These are phyloP conservation scores for Opisthocomus hoazin DNA, from an alignment of 2,113 vertebrate genomes.

Conservation along the genomic window DNA sequence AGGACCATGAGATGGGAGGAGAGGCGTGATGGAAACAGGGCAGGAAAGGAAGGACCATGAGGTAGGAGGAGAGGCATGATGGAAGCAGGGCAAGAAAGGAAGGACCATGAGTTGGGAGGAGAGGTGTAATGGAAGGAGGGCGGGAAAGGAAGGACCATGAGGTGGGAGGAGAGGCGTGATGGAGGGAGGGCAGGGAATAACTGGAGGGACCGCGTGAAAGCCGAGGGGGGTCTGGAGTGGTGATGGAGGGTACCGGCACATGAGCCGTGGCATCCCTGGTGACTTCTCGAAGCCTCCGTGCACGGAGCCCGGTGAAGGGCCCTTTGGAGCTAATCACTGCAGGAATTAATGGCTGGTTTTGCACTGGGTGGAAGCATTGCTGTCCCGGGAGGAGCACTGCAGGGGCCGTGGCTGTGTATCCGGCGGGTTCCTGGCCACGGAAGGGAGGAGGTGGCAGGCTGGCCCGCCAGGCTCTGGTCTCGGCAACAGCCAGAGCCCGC, in stretches of 20 bases:
- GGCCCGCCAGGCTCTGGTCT: accelerated
- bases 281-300: not conserved
- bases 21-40: not conserved
- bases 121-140: too few species aligned
- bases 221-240: not conserved
- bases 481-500: not conserved
- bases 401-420: not conserved
- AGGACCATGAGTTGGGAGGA: not conserved
- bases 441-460: not conserved
- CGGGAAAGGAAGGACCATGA: not conserved
- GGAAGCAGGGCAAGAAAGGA: not conserved
- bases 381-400: not conserved
- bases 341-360: slow-evolving; percentile 41
- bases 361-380: not conserved
- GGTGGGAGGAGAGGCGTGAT: not conserved
- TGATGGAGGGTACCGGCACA: not conserved
- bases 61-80: not conserved
- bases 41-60: not conserved
- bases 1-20: not conserved
- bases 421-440: not conserved
- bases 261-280: not conserved
- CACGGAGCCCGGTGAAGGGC: not conserved
- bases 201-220: not conserved
- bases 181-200: not conserved
- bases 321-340: not conserved